Base-by-base conservation (phyloP, 2,797 vertebrate species). In the Pygocentrus nattereri region DNA sequence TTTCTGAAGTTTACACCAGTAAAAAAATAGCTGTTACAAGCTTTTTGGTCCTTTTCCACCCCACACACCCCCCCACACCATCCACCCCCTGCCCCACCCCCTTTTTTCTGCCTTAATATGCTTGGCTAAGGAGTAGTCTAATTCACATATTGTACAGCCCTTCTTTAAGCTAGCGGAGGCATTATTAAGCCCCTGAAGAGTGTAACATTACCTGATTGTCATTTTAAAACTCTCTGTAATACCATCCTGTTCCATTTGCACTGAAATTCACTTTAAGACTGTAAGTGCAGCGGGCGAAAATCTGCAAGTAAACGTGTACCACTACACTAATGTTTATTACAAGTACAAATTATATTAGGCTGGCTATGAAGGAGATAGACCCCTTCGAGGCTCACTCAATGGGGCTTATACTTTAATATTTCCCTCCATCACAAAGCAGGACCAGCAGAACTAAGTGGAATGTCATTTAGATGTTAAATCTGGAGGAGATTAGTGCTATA, bases 401-500 rank as follows among this genome's bases (percentile, higher is more conserved):
- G 61, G 82, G 64, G 54, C 87, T 88, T 80, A 85, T 76, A 80
- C 87, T 84, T 87, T 86, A 84, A 89, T 82, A 87, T 79, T 87
- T 72, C 76, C 10, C 85, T 81, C 78, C 80, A 87, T 76, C 82
- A 83, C 79, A 86, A 79, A 82, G 83, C 79, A 62, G 84, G 85
- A 68, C 58, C 80, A 62, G 41, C 58, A 82, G 78, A 76, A 89
- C 82, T 76, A 84, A 85, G 84, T 84, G 58, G 34, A 84, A 82
- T 73, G 82, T 85, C 84, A 89, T 88, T 88, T 86, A 83, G 80
- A 82, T 89, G 85, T 82, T 81, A 88, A 87, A 86, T 87, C 84
- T 77, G 56, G 73, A 77, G 81, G 59, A 87, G 84, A 88, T 88
- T 85, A 88, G 80, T 41, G 16, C 84, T 74, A 82, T 84, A 86